Percentiles rank a stretch among this genome's conserved stretches.
These are phyloP conservation scores for Diarsia mendica DNA, from an alignment of 2,888 invertebrate species.

Conservation along the genomic window DNA sequence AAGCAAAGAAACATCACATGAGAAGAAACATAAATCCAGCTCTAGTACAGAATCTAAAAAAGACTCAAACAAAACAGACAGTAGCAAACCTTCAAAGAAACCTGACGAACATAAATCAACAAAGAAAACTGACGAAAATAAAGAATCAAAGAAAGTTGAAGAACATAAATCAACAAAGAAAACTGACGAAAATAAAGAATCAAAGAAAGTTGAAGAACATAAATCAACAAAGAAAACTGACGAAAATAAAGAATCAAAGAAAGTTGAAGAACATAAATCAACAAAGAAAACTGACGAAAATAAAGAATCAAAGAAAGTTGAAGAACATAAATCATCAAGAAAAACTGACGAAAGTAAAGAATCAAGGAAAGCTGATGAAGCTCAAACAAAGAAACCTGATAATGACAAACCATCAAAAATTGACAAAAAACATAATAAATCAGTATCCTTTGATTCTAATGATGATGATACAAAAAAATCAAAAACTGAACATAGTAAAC, in stretches of 20 bases:
- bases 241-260: no score
- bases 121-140: slow-evolving; percentile 25
- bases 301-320: slow-evolving; percentile 32
- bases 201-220: slow-evolving; percentile 22
- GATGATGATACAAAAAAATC: slow-evolving; percentile 64
- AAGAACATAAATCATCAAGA: slow-evolving; percentile 16
- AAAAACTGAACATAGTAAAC: slow-evolving; percentile 71
- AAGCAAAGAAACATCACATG: slow-evolving; percentile 21
- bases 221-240: slow-evolving; percentile 30
- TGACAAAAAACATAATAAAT: slow-evolving; percentile 47
- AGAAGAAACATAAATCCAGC: slow-evolving; percentile 45
- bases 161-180: slow-evolving; percentile 29
- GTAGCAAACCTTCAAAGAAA: slow-evolving; percentile 39
- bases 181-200: slow-evolving; percentile 11
- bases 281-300: slow-evolving; percentile 30
- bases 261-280: background rate
- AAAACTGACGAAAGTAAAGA: slow-evolving; percentile 22
- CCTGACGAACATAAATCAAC: background rate
- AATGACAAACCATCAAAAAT: slow-evolving; percentile 43
- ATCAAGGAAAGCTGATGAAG: slow-evolving; percentile 18
- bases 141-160: slow-evolving; percentile 25
- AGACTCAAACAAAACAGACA: slow-evolving; percentile 36
- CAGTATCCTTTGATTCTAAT: slow-evolving; percentile 51
- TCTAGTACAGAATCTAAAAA: slow-evolving; percentile 33
- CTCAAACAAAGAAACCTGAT: slow-evolving; percentile 23